Evolutionary conservation across 2,797 vertebrate genomes (phyloP).

Genomic region (Karalla daura): DNA sequence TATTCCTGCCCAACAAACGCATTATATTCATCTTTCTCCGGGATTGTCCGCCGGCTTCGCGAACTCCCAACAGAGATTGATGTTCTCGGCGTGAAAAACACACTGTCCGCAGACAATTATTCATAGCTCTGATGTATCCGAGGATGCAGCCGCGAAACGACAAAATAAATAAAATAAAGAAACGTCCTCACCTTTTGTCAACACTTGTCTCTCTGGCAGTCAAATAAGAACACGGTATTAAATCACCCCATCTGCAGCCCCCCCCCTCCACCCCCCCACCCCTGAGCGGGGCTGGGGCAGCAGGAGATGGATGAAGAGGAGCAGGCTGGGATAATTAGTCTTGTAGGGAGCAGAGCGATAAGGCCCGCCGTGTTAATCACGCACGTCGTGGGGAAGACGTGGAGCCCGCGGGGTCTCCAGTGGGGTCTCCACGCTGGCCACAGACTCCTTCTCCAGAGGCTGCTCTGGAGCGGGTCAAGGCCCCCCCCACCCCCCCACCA

Average conservation of each 20-base stretch:
- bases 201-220: conserved; percentile 22
- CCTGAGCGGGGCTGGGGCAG: not conserved
- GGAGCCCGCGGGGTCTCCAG: conserved; percentile 58
- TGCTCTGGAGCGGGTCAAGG: conserved; percentile 77
- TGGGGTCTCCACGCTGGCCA: conserved; percentile 25
- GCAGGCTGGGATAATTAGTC: conserved; percentile 45
- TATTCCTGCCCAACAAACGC: conserved; percentile 52
- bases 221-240: conserved; percentile 21
- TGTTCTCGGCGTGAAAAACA: conserved; percentile 41
- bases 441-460: conserved; percentile 52
- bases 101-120: conserved; percentile 42
- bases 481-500: conserved; percentile 32
- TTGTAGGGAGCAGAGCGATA: conserved; percentile 68
- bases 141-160: conserved; percentile 31
- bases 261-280: not conserved
- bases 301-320: conserved; percentile 46
- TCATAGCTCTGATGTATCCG: conserved; percentile 38
- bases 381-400: conserved; percentile 63
- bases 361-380: conserved; percentile 83
- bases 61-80: conserved; percentile 46
- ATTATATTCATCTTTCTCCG: conserved; percentile 63
- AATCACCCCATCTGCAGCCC: conserved; percentile 10
- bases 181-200: conserved; percentile 34
- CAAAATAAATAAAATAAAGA: conserved; percentile 18
- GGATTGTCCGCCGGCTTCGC: conserved; percentile 29